Base-by-base conservation (phyloP, 2,888 invertebrate genomes). In the Arrhopalites spinosus region DNA sequence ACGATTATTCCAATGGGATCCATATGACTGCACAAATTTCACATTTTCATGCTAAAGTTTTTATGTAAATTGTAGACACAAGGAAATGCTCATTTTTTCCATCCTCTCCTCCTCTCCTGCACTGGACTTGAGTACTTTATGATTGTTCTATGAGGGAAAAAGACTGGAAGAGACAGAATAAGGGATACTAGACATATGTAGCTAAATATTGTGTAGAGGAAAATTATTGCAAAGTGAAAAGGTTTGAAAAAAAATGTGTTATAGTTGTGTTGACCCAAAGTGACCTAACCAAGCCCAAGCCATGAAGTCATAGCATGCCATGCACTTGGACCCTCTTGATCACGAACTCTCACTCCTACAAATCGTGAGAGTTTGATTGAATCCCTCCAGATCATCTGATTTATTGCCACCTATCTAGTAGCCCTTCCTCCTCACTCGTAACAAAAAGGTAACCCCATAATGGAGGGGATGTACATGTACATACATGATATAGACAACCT, bases 311-410 rank as follows among this genome's bases (percentile, higher is more conserved):
- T n/a, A n/a, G n/a, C n/a, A 75, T 79, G 78, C 74, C 78, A 77
- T 77, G 78, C 56, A 7, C 36, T 59, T 69, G 75, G 78, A 78
- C 69, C 67, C 71, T 77, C 64, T 75, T 77, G 73, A 74, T 80
- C 80, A 80, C 80, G 80, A 80, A 72, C 76, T 80, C 75, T 77
- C 78, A 77, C 80, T 80, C 80, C 80, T 80, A 70, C 74, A 73
- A 77, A 76, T 80, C 80, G 80, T 80, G 80, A 80, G 80, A 67
- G 50, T 80, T 80, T 80, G 80, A 80, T 80, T 80, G 80, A 80
- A 80, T 80, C 77, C 78, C 78, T 78, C 76, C 73, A 74, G 78
- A 80, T 80, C 77, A 78, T 74, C 80, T 80, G 80, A 80, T 80
- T 80, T 80, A 80, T 80, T 77, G 77, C 76, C 75, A 75, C 61